These are phyloP conservation scores for Ophion obscuratus DNA, from an alignment of 2,888 invertebrate genomes.

Conservation along the genomic window DNA sequence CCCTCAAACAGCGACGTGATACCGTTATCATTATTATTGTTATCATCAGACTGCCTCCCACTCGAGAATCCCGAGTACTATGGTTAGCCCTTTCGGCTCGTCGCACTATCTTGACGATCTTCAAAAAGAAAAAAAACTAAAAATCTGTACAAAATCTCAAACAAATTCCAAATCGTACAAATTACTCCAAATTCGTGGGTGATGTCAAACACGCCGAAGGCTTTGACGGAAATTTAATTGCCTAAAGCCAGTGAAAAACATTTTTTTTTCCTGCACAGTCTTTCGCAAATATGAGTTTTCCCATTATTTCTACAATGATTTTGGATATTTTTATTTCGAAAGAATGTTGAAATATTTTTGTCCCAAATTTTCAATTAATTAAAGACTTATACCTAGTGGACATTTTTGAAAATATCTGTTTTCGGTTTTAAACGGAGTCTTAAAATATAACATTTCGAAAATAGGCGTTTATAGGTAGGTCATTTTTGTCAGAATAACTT, in stretches of 20 bases:
- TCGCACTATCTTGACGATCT: not conserved
- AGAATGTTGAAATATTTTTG: too few relatives aligned
- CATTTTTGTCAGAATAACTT: too few relatives aligned
- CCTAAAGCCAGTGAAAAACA: too few relatives aligned
- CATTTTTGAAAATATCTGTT: not conserved
- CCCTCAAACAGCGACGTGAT: slow-evolving; percentile 63
- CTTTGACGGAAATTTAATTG: not conserved
- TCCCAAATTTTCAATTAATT: too few relatives aligned
- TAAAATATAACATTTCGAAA: too few relatives aligned
- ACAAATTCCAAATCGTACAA: not conserved
- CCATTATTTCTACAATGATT: too few relatives aligned
- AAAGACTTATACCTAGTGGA: too few relatives aligned
- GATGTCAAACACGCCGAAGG: not conserved
- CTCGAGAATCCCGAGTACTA: slow-evolving; percentile 6
- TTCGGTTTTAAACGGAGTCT: not conserved
- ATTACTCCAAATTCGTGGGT: not conserved
- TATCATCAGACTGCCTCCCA: slow-evolving; percentile 42
- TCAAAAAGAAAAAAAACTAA: not conserved
- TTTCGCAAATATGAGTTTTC: too few relatives aligned
- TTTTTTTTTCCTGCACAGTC: too few relatives aligned
- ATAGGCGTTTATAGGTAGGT: too few relatives aligned
- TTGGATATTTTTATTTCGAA: too few relatives aligned
- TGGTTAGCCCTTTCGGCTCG: slow-evolving; percentile 48
- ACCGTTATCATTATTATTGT: slow-evolving; percentile 66
- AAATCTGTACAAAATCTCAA: not conserved